Conservation (phyloP, 2,888 invertebrate genomes). For the Cerceris ruficornis region DNA sequence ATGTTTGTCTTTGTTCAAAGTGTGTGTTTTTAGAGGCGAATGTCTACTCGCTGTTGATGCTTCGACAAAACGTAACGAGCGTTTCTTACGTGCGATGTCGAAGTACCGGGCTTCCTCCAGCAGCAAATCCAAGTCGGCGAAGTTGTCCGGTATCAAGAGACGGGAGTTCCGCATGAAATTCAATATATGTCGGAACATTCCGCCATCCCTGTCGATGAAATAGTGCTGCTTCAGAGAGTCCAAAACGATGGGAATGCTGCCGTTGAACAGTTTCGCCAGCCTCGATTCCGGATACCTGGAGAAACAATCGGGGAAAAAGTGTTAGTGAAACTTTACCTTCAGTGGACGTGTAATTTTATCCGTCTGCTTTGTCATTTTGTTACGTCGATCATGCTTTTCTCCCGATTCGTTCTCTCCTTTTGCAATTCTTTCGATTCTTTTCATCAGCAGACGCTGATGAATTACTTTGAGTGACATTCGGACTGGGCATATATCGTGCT, state of each 20-base stretch:
- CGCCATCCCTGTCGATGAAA: constrained; percentile 99
- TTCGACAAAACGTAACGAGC: neutral
- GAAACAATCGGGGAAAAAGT: neutral
- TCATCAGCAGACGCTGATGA: too few relatives aligned
- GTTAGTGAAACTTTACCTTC: neutral
- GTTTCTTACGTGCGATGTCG: constrained; percentile 91
- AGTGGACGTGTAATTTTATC: neutral
- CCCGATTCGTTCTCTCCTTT: too few relatives aligned
- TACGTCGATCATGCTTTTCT: too few relatives aligned
- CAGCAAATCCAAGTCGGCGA: constrained; percentile 92
- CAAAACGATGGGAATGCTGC: constrained; percentile 96
- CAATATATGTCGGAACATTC: constrained; percentile 98
- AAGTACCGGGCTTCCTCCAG: constrained; percentile 96
- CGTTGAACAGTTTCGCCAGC: constrained; percentile 96
- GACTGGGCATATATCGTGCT: constrained; percentile 1
- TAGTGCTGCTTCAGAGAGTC: constrained; percentile 99
- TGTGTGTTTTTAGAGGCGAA: neutral
- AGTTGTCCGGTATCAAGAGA: constrained; percentile 93
- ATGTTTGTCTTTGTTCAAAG: neutral
- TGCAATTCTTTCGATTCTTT: too few relatives aligned
- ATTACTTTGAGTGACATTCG: too few relatives aligned
- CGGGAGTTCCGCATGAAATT: constrained; percentile 97
- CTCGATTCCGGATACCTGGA: constrained; percentile 94
- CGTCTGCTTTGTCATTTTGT: too few relatives aligned
- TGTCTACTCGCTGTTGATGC: neutral